A percentile compares a stretch with the other conserved stretches of the same genome.
Evolutionary conservation across 1,140 invertebrate species (phyloP).

Genomic region (Carposina sasakii): DNA sequence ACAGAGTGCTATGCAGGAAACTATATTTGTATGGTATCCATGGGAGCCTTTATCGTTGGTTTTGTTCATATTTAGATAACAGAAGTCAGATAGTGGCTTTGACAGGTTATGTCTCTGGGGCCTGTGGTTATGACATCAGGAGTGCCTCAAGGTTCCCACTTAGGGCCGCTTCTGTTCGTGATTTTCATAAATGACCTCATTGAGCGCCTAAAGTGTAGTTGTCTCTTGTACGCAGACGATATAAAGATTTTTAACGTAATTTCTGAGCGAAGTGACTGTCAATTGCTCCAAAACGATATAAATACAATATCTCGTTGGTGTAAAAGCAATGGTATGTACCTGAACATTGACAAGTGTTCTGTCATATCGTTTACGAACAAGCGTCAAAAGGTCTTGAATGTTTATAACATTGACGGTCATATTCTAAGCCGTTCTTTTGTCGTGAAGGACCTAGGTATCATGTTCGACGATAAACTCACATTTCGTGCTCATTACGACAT

Average conservation of each 20-base stretch:
- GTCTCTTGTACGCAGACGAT: not conserved
- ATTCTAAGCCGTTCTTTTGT: not conserved
- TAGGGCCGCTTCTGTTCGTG: not conserved
- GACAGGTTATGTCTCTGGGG: not conserved
- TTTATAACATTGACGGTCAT: not conserved
- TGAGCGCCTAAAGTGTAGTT: not conserved
- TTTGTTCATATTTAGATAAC: slow-evolving; percentile 1
- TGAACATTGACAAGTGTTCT: not conserved
- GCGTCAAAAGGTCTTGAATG: slow-evolving; percentile 1
- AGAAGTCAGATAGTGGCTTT: not conserved
- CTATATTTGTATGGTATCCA: not conserved
- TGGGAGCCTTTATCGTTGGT: not conserved
- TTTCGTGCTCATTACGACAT: not conserved
- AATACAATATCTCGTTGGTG: not conserved
- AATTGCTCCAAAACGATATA: not conserved
- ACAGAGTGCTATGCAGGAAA: not conserved
- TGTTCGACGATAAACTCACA: not conserved
- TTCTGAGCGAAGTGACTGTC: not conserved
- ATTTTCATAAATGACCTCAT: slow-evolving; percentile 2
- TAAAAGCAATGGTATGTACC: not conserved
- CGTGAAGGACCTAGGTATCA: not conserved
- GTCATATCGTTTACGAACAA: not conserved
- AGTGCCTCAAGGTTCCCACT: slow-evolving; percentile 1
- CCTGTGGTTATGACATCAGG: not conserved
- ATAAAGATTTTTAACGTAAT: not conserved